Percentiles rank a stretch among this genome's conserved stretches.
These are phyloP conservation scores for Stenodema calcarata DNA, from an alignment of 2,888 invertebrate species.

Conservation along the genomic window DNA sequence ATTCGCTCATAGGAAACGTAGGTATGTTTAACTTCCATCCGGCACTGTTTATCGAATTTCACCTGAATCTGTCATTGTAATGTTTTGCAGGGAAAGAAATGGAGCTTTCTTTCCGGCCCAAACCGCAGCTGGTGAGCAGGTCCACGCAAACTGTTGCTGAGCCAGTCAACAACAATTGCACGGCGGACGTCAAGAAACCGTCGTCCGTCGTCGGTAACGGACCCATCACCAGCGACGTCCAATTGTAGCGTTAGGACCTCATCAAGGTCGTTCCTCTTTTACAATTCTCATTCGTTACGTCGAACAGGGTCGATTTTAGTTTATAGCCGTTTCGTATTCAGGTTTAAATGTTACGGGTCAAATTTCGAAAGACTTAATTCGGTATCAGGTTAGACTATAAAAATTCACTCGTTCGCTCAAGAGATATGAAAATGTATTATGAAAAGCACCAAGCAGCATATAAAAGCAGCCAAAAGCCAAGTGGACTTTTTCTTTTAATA, in stretches of 20 bases:
- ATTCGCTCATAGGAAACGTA: no score
- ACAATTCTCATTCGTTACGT: not conserved
- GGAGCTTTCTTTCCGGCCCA: slow-evolving; percentile 51
- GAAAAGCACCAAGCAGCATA: no score
- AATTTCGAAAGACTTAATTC: not conserved
- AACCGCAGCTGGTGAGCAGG: slow-evolving; percentile 49
- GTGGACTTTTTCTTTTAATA: no score
- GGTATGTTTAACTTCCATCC: no score
- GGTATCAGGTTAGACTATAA: not conserved
- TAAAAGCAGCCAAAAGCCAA: no score
- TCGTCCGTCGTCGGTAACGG: slow-evolving; percentile 50
- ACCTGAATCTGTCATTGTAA: no score
- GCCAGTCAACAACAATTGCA: slow-evolving; percentile 46
- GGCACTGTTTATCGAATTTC: no score
- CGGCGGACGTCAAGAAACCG: slow-evolving; percentile 2
- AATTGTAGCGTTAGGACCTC: slow-evolving; percentile 50
- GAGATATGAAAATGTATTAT: not conserved
- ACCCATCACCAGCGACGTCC: slow-evolving; percentile 50
- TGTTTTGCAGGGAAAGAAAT: slow-evolving; percentile 36
- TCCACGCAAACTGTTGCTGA: slow-evolving; percentile 52
- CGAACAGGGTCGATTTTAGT: slow-evolving; percentile 30
- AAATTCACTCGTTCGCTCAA: not conserved
- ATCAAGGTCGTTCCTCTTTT: slow-evolving; percentile 28
- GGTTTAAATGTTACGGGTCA: not conserved
- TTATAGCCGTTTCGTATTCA: not conserved